Evolutionary conservation across 2,113 vertebrate genomes (phyloP), one percentile per base, ranked within the genome.

Genomic region (Elephantulus edwardii): DNA sequence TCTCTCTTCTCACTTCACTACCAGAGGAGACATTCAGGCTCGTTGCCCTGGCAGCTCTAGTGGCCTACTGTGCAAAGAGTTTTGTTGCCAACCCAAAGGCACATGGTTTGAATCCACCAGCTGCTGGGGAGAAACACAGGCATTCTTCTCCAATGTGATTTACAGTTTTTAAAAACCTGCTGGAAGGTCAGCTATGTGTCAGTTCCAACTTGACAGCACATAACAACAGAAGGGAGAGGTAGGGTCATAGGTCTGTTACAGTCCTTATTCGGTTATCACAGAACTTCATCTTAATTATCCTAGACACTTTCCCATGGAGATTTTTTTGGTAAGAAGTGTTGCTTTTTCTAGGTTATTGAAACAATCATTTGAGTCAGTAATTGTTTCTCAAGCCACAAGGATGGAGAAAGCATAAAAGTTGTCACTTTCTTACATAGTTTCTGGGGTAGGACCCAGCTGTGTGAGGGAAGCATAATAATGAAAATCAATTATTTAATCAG

Each of bases 391-490:
- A 80, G 48, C 46, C 86, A 48, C 62, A 95, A 72, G 52, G 46
- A 71, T 77, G n/a, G 76, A 76, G 81, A 90, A 33, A 79, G 6
- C 38, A 88, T 54, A 56, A 82, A 66, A 88, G 56, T 76, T 79
- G 58, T 33, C 44, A 86, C 70, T 71, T 90, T 90, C 83, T 88
- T 85, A 88, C 14, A 17, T 40, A 42, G 70, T 71, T 90, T 84
- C 60, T 62, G 42, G 42, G 38, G 58, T 75, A 88, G 91, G 12
- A 38, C 46, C 85, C 58, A 82, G 26, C 79, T 83, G 35, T 79
- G 74, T 90, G 92, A 93, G 64, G 83, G 82, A 90, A 50, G 83
- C 75, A 89, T 78, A 58, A 83, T 91, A 84, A 52, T 70, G 66
- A 81, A 91, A 89, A 92, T 62, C 52, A 75, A n/a, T 93, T 83